Percentiles rank a stretch among this genome's conserved stretches.
These are phyloP conservation scores for Chrysina gloriosa DNA, from an alignment of 2,888 invertebrate species.

Conservation along the genomic window DNA sequence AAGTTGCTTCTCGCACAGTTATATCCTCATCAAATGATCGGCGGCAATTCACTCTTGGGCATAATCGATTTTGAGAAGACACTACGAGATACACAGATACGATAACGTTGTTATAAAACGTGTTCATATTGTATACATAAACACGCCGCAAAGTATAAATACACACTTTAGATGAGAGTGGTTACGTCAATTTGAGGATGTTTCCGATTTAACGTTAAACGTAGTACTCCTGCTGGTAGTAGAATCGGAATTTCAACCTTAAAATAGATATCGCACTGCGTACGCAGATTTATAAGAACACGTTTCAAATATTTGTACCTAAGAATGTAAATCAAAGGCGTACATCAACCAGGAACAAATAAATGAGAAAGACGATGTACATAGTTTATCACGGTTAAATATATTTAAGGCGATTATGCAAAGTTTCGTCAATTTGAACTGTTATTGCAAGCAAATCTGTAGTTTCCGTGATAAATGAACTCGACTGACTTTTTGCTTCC, in stretches of 20 bases:
- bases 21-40: not conserved
- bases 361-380: not conserved
- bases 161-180: not conserved
- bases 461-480: not conserved
- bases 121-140: constrained; percentile 11
- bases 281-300: too few species aligned
- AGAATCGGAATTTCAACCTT: too few species aligned
- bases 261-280: too few species aligned
- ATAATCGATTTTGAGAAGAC: constrained; percentile 6
- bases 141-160: constrained; percentile 20
- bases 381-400: not conserved
- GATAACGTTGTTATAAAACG: constrained; percentile 13
- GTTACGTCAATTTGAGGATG: not conserved
- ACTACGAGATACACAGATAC: not conserved
- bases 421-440: not conserved
- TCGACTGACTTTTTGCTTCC: not conserved
- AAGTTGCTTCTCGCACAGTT: not conserved
- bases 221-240: too few species aligned
- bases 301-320: too few species aligned
- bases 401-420: not conserved
- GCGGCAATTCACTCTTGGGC: not conserved
- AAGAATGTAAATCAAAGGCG: too few species aligned
- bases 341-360: not conserved
- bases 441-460: not conserved
- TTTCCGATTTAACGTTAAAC: not conserved